phyloP scores from a whole-genome alignment of 2,888 invertebrate genomes.

The Callimorpha dominula region DNA sequence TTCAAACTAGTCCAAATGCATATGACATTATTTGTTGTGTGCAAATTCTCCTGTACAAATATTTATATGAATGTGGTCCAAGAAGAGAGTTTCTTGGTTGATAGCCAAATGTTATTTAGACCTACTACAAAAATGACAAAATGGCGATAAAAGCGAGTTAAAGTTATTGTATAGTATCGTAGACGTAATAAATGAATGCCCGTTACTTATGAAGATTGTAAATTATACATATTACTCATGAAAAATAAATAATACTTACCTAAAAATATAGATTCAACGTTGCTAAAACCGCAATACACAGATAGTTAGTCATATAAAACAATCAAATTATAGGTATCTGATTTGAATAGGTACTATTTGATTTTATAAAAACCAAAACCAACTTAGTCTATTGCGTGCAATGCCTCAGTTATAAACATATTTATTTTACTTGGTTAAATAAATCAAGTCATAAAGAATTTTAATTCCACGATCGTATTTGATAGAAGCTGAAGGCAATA shows the following conservation, averaged over 20 bases:
- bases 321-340: not conserved
- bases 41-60: too few relatives aligned
- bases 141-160: too few relatives aligned
- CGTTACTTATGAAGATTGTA: too few relatives aligned
- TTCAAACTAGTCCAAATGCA: too few relatives aligned
- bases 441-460: slow-evolving; percentile 38
- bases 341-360: slow-evolving; percentile 7
- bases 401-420: slow-evolving; percentile 29
- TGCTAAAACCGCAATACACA: not conserved
- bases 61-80: too few relatives aligned
- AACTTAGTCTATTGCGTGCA: slow-evolving; percentile 36
- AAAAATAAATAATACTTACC: not conserved
- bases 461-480: slow-evolving; percentile 33
- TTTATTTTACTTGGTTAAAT: slow-evolving; percentile 34
- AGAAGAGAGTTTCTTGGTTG: too few relatives aligned
- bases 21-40: too few relatives aligned
- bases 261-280: not conserved
- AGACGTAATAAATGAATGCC: too few relatives aligned
- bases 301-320: not conserved
- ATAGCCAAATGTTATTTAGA: too few relatives aligned
- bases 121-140: too few relatives aligned
- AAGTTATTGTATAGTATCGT: too few relatives aligned
- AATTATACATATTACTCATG: too few relatives aligned
- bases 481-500: slow-evolving; percentile 23
- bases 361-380: slow-evolving; percentile 28